Base-by-base conservation (phyloP, 2,113 vertebrate genomes). In the Silurus asotus region DNA sequence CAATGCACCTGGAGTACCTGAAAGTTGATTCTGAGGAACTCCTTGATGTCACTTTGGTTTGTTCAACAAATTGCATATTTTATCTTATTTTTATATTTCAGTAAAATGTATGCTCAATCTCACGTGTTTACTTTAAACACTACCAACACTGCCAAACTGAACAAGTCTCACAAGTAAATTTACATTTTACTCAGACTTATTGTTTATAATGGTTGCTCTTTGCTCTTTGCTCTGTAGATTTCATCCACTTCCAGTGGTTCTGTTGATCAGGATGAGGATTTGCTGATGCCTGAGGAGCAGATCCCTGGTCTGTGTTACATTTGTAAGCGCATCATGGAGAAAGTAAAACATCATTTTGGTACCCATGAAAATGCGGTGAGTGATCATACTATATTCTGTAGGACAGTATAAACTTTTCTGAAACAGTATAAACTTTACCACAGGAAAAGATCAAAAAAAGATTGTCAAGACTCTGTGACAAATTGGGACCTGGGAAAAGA, bases 281-380 rank as follows among this genome's bases (percentile, higher is more conserved):
- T 55, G 48, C 19, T 6, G 2, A 15, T 48, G 23, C 4, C 19
- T 11, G 67, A 87, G 84, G 55, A 6, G 7, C 13, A 55, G 74
- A 23, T 90, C 20, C 90, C 92, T 37, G 92, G 91, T 58, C 0
- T 84, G 0, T 94, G 93, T 87, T 90, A 90, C 91, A 81, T 51
- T 0, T 93, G 93, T 82, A 90, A 93, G 69, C 88, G 89, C 91
- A 25, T 87, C 7, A 49, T 94, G 28, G 80, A 83, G 0, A 92
- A 89, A 28, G 45, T 91, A 80, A 94, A 91, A 88, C 88, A 80
- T 62, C 0, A 0, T 0, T 0, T 85, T 37, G 1, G 15, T 0
- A 90, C 83, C 2, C 10, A 6, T 10, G 86, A 87, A 7, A 55
- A 4, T 6, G 20, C 48, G 87, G 92, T 92, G 82, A 89, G 78